Evolutionary conservation across 1,140 invertebrate genomes (phyloP), one percentile per base, ranked within the genome.

Genomic region (Drosophila lowei): DNA sequence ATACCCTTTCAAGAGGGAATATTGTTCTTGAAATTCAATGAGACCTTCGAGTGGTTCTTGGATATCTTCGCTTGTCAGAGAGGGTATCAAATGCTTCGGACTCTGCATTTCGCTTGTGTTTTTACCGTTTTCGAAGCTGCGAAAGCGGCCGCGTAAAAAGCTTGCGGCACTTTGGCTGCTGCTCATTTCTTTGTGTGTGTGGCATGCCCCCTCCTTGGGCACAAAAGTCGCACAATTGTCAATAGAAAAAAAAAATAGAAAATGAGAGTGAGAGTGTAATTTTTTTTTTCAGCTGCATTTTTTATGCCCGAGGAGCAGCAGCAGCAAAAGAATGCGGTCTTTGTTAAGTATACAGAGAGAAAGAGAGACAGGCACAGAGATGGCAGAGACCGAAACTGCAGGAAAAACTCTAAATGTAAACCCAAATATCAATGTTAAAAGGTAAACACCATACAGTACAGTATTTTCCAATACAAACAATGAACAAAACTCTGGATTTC

Each of bases 91-190:
- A 11, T 9, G 30, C 30, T 11, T 38, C 6, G 3, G 3, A 3
- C 13, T 18, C 30, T 16, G 15, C 28, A 30, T 28, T 53, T 4
- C 50, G n/a, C 34, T 30, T 11, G 49, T 34, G 15, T 34, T 23
- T 30, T 16, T 16, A 30, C 49, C 28, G 28, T 23, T 53, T 53
- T 30, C 34, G 2, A 23, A 7, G 44, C 47, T 60, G 58, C 60
- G n/a, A n/a, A n/a, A n/a, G n/a, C 59, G 23, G 61, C 71, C 58
- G 57, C 72, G 58, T 49, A 62, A 63, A 63, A 42, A 48, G 73
- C 74, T 49, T 28, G 48, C 74, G 74, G 74, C 74, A 43, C 38
- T 64, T 74, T 74, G 48, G 41, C 41, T 28, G 65, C 65, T 70
- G 58, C 65, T 77, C 74, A 77, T 76, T 76, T 77, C 54, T 46